phyloP scores from a whole-genome alignment of 2,888 invertebrate genomes.

The Pegoplata infirma region DNA sequence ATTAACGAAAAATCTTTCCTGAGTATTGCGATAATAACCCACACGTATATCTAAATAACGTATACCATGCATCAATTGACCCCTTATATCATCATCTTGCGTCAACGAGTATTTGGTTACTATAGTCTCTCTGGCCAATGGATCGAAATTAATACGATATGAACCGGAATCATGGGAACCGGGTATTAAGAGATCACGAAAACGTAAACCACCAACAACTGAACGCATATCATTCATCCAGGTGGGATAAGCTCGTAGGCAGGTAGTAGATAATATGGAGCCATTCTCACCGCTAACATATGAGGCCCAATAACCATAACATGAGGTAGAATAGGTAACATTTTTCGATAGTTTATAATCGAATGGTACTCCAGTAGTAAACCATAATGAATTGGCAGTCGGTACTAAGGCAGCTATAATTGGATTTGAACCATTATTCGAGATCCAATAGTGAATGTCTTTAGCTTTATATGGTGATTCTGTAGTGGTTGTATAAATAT shows the following conservation, averaged over 20 bases:
- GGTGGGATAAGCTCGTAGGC: constrained; percentile 79
- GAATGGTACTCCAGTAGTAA: constrained; percentile 75
- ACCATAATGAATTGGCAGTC: constrained; percentile 71
- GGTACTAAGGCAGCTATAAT: constrained; percentile 73
- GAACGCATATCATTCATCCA: constrained; percentile 81
- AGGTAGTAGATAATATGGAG: constrained; percentile 76
- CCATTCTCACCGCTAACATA: constrained; percentile 73
- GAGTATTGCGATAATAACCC: constrained; percentile 78
- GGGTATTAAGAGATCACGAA: constrained; percentile 82
- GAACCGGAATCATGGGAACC: constrained; percentile 86
- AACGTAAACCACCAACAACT: constrained; percentile 77
- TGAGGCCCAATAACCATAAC: constrained; percentile 77
- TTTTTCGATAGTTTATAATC: constrained; percentile 72
- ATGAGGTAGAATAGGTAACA: constrained; percentile 70
- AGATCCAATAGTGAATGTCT: constrained; percentile 70
- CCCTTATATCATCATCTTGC: constrained; percentile 81
- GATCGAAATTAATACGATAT: constrained; percentile 78
- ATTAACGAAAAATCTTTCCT: constrained; percentile 79
- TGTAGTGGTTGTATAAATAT: constrained; percentile 53
- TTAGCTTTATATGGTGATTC: constrained; percentile 53
- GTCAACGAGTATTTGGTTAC: constrained; percentile 80
- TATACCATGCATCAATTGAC: constrained; percentile 81
- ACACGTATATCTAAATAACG: constrained; percentile 82
- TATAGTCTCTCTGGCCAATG: constrained; percentile 74
- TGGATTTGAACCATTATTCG: constrained; percentile 70